Conservation (phyloP, 2,888 invertebrate genomes). For the Sminthurides aquaticus region DNA sequence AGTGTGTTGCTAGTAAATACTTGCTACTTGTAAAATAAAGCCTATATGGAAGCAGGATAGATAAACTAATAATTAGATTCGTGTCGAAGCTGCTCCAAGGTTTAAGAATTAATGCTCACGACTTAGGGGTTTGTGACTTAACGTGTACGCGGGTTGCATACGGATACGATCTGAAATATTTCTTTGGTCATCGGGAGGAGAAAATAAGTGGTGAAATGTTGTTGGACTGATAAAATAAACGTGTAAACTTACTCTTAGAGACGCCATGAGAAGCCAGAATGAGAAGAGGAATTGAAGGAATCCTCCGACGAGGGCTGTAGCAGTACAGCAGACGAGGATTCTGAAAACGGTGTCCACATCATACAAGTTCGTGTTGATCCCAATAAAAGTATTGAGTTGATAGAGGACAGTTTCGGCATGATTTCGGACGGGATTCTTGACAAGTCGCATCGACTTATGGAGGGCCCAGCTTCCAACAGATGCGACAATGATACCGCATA, state of each 20-base stretch:
- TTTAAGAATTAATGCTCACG: background rate
- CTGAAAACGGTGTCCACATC: conserved; percentile 42
- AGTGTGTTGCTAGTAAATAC: no score
- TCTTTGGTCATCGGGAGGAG: no score
- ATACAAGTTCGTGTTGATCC: conserved; percentile 40
- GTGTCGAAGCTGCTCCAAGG: background rate
- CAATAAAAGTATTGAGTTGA: conserved; percentile 40
- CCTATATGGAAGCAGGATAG: no score
- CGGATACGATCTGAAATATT: no score
- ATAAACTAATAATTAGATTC: background rate
- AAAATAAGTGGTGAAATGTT: background rate
- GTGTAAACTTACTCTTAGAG: conserved; percentile 19
- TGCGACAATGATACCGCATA: conserved; percentile 40
- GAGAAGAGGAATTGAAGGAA: conserved; percentile 42
- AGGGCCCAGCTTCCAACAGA: conserved; percentile 39
- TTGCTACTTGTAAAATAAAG: no score
- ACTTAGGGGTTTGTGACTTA: background rate
- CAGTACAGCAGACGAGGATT: conserved; percentile 38
- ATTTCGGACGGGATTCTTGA: conserved; percentile 38
- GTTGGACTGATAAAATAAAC: background rate
- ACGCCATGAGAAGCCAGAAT: conserved; percentile 41
- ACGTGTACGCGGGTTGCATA: background rate
- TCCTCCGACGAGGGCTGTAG: conserved; percentile 40
- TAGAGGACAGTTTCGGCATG: conserved; percentile 34
- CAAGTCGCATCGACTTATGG: conserved; percentile 38